These are phyloP conservation scores for Campylomormyrus tamandua DNA, from an alignment of 2,113 vertebrate species.

Conservation along the genomic window DNA sequence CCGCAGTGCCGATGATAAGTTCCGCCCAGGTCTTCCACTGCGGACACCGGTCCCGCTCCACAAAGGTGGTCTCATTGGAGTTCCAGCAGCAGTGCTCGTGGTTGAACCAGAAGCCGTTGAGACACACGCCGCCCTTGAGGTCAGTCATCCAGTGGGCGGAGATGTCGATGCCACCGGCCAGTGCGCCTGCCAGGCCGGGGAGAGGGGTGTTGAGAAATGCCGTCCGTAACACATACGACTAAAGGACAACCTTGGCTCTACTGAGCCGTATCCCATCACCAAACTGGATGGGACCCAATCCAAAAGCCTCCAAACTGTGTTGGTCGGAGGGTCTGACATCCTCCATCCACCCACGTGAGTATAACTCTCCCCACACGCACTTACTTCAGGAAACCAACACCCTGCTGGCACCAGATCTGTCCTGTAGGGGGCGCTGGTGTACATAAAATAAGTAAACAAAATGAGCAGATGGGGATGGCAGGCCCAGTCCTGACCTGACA, in stretches of 20 bases:
- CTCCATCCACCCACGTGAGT: not conserved
- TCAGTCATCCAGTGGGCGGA: slow-evolving; percentile 83
- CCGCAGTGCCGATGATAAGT: slow-evolving; percentile 60
- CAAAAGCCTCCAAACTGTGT: not conserved
- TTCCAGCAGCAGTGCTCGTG: slow-evolving; percentile 82
- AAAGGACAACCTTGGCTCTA: not conserved
- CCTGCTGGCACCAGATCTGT: not conserved
- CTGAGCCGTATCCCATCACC: not conserved
- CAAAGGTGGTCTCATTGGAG: slow-evolving; percentile 64
- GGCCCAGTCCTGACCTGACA: slow-evolving; percentile 61
- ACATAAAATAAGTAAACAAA: not conserved
- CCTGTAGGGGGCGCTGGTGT: not conserved
- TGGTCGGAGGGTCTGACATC: not conserved
- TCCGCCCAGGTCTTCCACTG: slow-evolving; percentile 81
- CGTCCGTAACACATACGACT: not conserved
- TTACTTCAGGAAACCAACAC: not conserved
- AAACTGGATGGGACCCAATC: not conserved
- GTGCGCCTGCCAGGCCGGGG: slow-evolving; percentile 51
- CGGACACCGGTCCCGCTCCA: slow-evolving; percentile 70
- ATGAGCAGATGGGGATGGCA: not conserved
- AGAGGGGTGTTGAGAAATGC: not conserved
- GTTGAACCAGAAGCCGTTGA: slow-evolving; percentile 74
- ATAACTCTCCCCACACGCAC: not conserved
- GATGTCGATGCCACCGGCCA: slow-evolving; percentile 80
- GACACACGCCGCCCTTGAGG: slow-evolving; percentile 74